Base-by-base conservation (phyloP, 2,888 invertebrate genomes). In the Melanostoma scalare region DNA sequence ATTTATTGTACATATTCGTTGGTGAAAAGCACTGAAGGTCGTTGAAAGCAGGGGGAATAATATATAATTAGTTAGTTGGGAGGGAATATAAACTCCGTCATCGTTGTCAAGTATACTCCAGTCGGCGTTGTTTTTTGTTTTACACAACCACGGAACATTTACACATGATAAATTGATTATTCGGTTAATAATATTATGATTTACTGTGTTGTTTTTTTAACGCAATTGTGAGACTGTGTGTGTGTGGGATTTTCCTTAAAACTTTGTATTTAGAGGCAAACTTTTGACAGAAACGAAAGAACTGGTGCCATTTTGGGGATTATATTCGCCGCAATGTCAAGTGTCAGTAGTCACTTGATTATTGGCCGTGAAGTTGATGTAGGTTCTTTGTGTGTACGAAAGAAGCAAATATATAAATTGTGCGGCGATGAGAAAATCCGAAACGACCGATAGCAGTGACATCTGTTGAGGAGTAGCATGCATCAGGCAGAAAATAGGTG, bases 241-340 rank as follows among this genome's bases (percentile, higher is more conserved):
- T 10, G 78, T 48, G 68, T 50, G 58, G 36, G 33, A 53, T 78
- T 69, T 84, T 35, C 53, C 55, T 53, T 8, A 46, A 9, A 63
- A 60, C 31, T 67, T 61, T 69, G 40, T 73, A 65, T 79, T 69
- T 55, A 53, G 20, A 63, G 31, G 60, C 61, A 10, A 53, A 67
- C 71, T 79, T 65, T 79, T 84, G 84, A 84, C 84, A 84, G 84
- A 33, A 55, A 38, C 6, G 38, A 69, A 69, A 60, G 56, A 50
- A 58, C 67, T 84, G 84, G 67, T 79, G 71, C 74, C 78, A 78
- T 84, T 79, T 84, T 74, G 60, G 60, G 53, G 74, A 67, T 1
- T 79, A 71, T 40, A 61, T 79, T 75, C 76, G 76, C 71, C 48
- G 50, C 38, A 56, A 79, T 71, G 74, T 84, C 69, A 84, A 79